Evolutionary conservation across 37 sponge, comb jelly and placozoan genomes (phyloP).

Genomic region (Oopsacas minuta): DNA sequence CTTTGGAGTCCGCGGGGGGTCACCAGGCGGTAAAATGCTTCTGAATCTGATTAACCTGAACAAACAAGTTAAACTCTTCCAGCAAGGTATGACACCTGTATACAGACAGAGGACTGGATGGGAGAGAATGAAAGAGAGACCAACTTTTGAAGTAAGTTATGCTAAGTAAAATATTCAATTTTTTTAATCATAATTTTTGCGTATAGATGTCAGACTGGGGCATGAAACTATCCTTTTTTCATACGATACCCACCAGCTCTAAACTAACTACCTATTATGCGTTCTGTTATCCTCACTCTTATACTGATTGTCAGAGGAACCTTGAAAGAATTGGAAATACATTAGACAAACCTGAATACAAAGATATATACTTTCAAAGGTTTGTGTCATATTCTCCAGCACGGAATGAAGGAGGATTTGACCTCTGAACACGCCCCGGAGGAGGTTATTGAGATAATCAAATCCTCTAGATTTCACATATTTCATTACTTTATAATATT

Average conservation of each 20-base stretch:
- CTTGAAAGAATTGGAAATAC: constrained; percentile 34
- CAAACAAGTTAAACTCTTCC: constrained; percentile 70
- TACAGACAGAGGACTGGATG: constrained; percentile 44
- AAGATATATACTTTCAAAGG: constrained; percentile 72
- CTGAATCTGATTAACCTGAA: constrained; percentile 78
- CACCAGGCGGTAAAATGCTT: background rate
- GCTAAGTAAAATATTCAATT: background rate
- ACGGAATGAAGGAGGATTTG: no score
- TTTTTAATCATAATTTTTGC: background rate
- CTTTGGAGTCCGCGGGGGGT: constrained; percentile 36
- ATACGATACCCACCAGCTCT: constrained; percentile 36
- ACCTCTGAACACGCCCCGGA: no score
- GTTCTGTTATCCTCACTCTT: constrained; percentile 86
- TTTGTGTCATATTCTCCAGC: no score
- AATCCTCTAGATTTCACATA: no score
- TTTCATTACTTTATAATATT: no score
- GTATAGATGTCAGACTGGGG: constrained; percentile 41
- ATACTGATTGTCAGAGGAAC: constrained; percentile 59
- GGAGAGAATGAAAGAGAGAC: constrained; percentile 64
- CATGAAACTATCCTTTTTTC: constrained; percentile 52
- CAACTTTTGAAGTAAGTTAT: constrained; percentile 43
- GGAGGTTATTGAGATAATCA: no score
- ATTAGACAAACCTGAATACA: background rate
- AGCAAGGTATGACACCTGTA: constrained; percentile 71
- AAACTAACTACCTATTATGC: constrained; percentile 63